Conservation (phyloP, 1,140 invertebrate species). For the Panagrolaimus sp. region DNA sequence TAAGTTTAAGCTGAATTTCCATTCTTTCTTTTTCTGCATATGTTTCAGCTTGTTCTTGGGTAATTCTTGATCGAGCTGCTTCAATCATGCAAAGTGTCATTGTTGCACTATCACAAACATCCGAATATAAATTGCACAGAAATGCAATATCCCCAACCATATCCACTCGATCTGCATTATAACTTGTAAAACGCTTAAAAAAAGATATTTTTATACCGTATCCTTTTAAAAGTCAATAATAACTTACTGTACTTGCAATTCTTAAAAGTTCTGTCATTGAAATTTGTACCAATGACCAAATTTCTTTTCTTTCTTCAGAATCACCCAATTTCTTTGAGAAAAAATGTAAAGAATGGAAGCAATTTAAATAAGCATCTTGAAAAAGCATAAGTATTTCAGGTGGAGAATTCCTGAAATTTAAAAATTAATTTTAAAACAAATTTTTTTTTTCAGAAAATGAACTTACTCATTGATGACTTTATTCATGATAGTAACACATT, state of each 20-base stretch:
- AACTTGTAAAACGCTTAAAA: conserved; percentile 33
- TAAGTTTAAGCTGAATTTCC: conserved; percentile 21
- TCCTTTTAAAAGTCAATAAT: not conserved
- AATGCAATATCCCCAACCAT: conserved; percentile 25
- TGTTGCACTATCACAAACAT: conserved; percentile 33
- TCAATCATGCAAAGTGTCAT: conserved; percentile 33
- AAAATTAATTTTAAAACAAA: too few species aligned
- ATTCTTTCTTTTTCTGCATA: conserved; percentile 17
- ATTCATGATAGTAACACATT: conserved; percentile 16
- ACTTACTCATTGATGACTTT: conserved; percentile 22
- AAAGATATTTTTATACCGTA: not conserved
- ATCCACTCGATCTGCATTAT: conserved; percentile 27
- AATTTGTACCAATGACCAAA: conserved; percentile 1
- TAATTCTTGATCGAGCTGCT: conserved; percentile 27
- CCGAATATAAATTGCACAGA: conserved; percentile 32
- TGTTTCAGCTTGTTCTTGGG: conserved; percentile 13
- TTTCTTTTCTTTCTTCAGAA: conserved; percentile 12
- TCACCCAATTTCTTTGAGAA: conserved; percentile 15
- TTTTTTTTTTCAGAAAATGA: not conserved
- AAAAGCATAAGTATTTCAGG: conserved; percentile 20
- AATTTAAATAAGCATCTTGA: conserved; percentile 20
- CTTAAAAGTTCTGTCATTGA: conserved; percentile 12
- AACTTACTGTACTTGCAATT: conserved; percentile 16
- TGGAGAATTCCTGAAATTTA: not conserved
- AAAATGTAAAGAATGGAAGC: conserved; percentile 15